Evolutionary conservation across 2,797 vertebrate genomes (phyloP).

Genomic region (Melanotaenia pygmaea): DNA sequence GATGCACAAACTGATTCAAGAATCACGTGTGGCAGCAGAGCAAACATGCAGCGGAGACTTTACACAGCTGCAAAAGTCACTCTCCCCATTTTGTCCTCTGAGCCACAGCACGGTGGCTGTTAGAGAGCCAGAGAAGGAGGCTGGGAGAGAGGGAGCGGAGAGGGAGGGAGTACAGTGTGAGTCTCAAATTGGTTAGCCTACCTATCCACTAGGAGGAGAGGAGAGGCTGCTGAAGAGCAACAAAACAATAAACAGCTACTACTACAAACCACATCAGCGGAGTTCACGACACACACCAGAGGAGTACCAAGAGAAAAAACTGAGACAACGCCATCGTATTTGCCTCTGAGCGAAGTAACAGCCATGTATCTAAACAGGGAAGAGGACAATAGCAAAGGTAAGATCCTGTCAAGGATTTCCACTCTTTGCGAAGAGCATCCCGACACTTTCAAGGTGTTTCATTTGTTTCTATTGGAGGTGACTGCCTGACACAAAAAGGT

Average conservation of each 20-base stretch:
- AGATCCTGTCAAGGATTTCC: constrained; percentile 58
- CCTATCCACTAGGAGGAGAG: constrained; percentile 85
- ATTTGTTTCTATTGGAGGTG: constrained; percentile 43
- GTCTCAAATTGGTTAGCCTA: constrained; percentile 70
- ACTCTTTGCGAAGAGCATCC: constrained; percentile 51
- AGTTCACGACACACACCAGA: constrained; percentile 66
- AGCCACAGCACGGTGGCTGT: constrained; percentile 63
- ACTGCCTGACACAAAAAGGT: constrained; percentile 38
- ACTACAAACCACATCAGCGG: constrained; percentile 71
- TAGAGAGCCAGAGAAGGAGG: constrained; percentile 27
- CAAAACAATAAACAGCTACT: constrained; percentile 81
- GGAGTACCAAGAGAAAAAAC: constrained; percentile 62
- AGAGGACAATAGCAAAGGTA: constrained; percentile 86
- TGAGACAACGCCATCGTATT: constrained; percentile 61
- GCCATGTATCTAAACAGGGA: constrained; percentile 89
- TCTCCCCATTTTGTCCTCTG: constrained; percentile 74
- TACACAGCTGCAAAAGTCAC: constrained; percentile 65
- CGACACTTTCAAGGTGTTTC: constrained; percentile 76
- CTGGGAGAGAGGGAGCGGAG: constrained; percentile 42
- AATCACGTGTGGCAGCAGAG: constrained; percentile 11
- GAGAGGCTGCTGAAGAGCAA: constrained; percentile 81
- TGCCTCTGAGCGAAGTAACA: constrained; percentile 71
- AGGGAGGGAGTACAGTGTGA: constrained; percentile 59
- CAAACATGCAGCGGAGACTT: constrained; percentile 35
- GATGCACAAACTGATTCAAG: constrained; percentile 4